A percentile compares a stretch with the other conserved stretches of the same genome.
Conservation (phyloP, 2,113 vertebrate species). For the Percina caprodes region DNA sequence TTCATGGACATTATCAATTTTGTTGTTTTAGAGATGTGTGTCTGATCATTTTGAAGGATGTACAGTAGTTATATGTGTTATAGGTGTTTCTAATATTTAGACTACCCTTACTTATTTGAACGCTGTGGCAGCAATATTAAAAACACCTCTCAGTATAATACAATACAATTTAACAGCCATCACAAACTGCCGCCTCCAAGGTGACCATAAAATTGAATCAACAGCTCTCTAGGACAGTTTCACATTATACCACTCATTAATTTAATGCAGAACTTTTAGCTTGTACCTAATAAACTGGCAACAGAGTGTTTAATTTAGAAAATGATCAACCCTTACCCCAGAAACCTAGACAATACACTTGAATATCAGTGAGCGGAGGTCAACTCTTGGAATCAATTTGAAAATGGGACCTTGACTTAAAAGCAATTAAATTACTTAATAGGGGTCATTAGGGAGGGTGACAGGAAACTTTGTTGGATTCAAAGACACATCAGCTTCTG, state of each 20-base stretch:
- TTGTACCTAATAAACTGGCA: background rate
- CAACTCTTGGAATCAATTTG: slow-evolving; percentile 13
- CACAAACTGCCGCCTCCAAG: background rate
- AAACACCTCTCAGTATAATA: background rate
- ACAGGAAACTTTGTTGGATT: slow-evolving; percentile 53
- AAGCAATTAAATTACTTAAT: slow-evolving; percentile 76
- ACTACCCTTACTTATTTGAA: slow-evolving; percentile 2
- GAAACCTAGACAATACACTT: slow-evolving; percentile 10
- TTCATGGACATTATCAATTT: background rate
- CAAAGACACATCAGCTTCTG: slow-evolving; percentile 50
- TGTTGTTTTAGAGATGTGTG: background rate
- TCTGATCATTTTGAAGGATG: background rate
- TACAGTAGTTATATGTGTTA: background rate
- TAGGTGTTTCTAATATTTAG: slow-evolving; percentile 3
- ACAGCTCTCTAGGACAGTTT: background rate
- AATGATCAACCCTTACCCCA: background rate
- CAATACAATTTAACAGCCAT: background rate
- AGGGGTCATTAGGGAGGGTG: slow-evolving; percentile 48
- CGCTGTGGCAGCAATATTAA: background rate
- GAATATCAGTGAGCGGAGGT: slow-evolving; percentile 54
- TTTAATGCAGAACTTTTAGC: background rate
- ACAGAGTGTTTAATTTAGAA: background rate
- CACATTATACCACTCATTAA: background rate
- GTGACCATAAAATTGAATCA: background rate
- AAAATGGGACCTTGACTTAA: slow-evolving; percentile 30